A percentile compares a stretch with the other conserved stretches of the same genome.
Evolutionary conservation across 1,140 invertebrate genomes (phyloP).

Genomic region (Pseudomyrmex dendroicus): DNA sequence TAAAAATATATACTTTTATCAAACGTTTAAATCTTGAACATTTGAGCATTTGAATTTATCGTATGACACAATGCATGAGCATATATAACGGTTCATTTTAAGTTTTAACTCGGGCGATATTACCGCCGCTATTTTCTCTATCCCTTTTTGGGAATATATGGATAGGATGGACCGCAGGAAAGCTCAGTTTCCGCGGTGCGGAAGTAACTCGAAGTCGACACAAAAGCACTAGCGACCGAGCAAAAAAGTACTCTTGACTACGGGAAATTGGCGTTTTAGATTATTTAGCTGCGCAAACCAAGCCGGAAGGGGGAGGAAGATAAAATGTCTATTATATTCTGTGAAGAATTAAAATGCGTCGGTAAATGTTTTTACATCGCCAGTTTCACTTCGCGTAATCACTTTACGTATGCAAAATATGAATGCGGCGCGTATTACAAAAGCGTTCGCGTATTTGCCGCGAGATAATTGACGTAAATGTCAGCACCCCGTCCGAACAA

Average conservation of each 20-base stretch:
- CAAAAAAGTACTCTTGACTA: conserved; percentile 55
- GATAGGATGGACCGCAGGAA: conserved; percentile 44
- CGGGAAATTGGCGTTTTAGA: conserved; percentile 58
- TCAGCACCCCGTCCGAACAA: background rate
- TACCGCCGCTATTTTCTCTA: conserved; percentile 31
- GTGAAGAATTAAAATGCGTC: conserved; percentile 28
- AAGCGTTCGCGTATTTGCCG: background rate
- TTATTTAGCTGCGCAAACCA: conserved; percentile 50
- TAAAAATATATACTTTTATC: too few relatives aligned
- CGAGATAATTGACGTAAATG: background rate
- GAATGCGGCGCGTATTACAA: too few relatives aligned
- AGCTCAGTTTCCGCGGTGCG: conserved; percentile 56
- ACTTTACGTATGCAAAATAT: conserved; percentile 30
- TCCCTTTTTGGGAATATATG: conserved; percentile 33
- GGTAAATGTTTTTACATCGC: conserved; percentile 35
- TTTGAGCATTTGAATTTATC: too few relatives aligned
- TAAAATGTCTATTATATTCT: conserved; percentile 18
- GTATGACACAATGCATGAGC: background rate
- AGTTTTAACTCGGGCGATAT: conserved; percentile 40
- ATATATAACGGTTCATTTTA: conserved; percentile 34
- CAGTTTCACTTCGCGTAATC: background rate
- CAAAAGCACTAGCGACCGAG: conserved; percentile 53
- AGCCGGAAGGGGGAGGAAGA: background rate
- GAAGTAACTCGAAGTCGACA: conserved; percentile 58
- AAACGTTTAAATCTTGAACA: too few relatives aligned